phyloP scores from a whole-genome alignment of 1,140 invertebrate genomes.

The Atopsyche davidsoni region DNA sequence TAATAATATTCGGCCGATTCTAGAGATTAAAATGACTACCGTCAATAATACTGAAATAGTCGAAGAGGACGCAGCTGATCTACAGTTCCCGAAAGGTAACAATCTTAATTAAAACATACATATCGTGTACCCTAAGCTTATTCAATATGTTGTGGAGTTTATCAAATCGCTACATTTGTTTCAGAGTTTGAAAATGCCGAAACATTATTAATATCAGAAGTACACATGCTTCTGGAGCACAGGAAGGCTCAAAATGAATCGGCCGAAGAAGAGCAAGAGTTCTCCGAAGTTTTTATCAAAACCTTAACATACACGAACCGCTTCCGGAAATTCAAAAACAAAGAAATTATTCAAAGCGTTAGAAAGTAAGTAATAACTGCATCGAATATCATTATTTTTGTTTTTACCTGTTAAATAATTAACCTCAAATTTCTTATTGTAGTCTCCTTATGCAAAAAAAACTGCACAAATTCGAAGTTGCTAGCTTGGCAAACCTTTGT shows the following conservation, averaged over 20 bases:
- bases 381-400: no score
- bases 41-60: slow-evolving; percentile 51
- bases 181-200: slow-evolving; percentile 98
- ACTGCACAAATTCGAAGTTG: slow-evolving; percentile 97
- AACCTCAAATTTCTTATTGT: slow-evolving; percentile 36
- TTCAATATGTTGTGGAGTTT: not conserved
- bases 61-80: slow-evolving; percentile 78
- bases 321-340: slow-evolving; percentile 96
- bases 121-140: no score
- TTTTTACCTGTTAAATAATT: not conserved
- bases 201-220: slow-evolving; percentile 96
- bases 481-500: slow-evolving; percentile 94
- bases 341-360: slow-evolving; percentile 94
- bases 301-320: slow-evolving; percentile 93
- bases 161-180: slow-evolving; percentile 33
- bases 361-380: slow-evolving; percentile 68
- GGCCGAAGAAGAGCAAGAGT: slow-evolving; percentile 96
- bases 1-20: no score
- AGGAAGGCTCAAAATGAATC: slow-evolving; percentile 96
- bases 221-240: slow-evolving; percentile 95
- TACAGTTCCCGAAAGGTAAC: slow-evolving; percentile 87
- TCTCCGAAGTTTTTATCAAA: slow-evolving; percentile 98
- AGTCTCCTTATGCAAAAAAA: slow-evolving; percentile 93
- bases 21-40: slow-evolving; percentile 13
- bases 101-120: no score